Evolutionary conservation across 2,888 invertebrate species (phyloP).

Genomic region (Ormyrus labotus): DNA sequence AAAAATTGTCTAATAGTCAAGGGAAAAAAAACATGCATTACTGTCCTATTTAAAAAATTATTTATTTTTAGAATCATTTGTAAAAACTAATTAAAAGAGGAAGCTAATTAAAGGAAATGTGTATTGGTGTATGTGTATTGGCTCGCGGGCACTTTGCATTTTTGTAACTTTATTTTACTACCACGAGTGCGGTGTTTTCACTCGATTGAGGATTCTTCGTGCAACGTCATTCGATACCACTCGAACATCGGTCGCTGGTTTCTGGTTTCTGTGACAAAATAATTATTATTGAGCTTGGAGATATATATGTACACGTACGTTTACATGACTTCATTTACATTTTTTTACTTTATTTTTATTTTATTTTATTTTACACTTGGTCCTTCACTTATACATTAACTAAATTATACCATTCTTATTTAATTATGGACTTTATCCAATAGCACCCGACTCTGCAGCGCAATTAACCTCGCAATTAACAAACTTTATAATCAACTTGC

Average conservation of each 20-base stretch:
- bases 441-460: no score
- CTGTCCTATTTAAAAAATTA: neutral
- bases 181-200: neutral
- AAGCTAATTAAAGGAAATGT: no score
- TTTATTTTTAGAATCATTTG: neutral
- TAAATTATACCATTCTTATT: no score
- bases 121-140: no score
- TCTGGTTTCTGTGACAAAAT: slow-evolving; percentile 21
- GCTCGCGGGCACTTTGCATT: neutral
- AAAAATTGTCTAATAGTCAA: neutral
- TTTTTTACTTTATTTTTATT: no score
- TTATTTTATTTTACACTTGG: no score
- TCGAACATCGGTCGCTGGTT: slow-evolving; percentile 19
- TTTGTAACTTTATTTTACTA: neutral
- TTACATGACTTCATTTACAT: no score
- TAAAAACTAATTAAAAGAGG: neutral
- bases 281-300: neutral
- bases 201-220: slow-evolving; percentile 1
- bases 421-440: no score
- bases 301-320: neutral
- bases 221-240: slow-evolving; percentile 12
- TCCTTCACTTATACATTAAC: no score
- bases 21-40: no score
- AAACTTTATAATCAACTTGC: no score
- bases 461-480: no score